phyloP scores from a whole-genome alignment of 1,140 invertebrate species.

The Coptotermes formosanus region DNA sequence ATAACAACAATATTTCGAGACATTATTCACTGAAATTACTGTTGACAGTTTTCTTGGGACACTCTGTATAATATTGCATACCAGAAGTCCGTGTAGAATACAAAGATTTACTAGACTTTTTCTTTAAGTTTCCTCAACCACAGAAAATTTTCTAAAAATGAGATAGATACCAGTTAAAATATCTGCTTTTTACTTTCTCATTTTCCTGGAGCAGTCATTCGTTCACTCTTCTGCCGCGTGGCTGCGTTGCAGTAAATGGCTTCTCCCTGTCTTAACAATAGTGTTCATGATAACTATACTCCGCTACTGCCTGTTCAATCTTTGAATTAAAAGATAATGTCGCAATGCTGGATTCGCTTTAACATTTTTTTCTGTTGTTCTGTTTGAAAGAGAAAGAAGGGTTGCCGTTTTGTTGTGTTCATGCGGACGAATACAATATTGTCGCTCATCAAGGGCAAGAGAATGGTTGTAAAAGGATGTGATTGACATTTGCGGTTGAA shows the following conservation, averaged over 20 bases:
- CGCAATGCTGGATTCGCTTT: background rate
- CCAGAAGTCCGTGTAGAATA: background rate
- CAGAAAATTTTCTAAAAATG: background rate
- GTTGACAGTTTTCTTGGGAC: background rate
- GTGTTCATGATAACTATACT: background rate
- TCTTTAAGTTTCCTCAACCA: background rate
- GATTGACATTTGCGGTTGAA: slow-evolving; percentile 7
- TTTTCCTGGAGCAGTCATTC: background rate
- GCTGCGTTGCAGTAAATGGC: background rate
- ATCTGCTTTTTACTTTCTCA: background rate
- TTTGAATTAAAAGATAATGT: slow-evolving; percentile 14
- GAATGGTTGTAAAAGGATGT: background rate
- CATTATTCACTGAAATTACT: no score
- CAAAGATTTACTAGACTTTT: background rate
- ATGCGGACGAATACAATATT: background rate
- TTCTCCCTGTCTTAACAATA: background rate
- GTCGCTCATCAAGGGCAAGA: background rate
- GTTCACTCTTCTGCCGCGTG: slow-evolving; percentile 2
- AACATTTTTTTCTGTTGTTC: background rate
- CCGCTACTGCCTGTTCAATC: background rate
- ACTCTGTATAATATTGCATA: background rate
- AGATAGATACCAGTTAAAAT: slow-evolving; percentile 7
- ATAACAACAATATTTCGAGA: no score
- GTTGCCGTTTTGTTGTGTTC: background rate
- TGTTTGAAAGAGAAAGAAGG: slow-evolving; percentile 1